Conservation (phyloP, 1,140 invertebrate species). For the Heliconius himera region DNA sequence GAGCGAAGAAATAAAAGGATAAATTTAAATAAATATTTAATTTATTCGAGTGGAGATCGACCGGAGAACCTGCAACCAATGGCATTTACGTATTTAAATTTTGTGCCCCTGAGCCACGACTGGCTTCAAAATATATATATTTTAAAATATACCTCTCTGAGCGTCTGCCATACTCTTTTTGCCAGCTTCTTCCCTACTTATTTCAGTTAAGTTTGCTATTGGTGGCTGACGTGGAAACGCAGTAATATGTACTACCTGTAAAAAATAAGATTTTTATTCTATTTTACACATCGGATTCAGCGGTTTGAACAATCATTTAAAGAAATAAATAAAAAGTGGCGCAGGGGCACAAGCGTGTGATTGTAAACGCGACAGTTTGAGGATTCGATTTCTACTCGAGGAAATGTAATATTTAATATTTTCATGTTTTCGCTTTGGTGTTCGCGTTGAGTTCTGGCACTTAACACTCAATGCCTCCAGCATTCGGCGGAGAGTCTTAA, state of each 20-base stretch:
- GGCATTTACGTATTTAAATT: too few relatives aligned
- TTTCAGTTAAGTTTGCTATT: conserved; percentile 31
- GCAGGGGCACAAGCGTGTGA: neutral
- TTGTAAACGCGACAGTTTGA: neutral
- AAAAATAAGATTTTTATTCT: neutral
- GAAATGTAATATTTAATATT: neutral
- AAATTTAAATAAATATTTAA: too few relatives aligned
- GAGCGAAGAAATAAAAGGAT: too few relatives aligned
- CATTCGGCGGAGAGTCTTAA: too few relatives aligned
- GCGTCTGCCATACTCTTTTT: conserved; percentile 25
- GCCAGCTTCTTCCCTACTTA: conserved; percentile 27
- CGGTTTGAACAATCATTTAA: neutral
- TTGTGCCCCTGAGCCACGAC: too few relatives aligned
- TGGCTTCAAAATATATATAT: too few relatives aligned
- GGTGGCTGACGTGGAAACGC: conserved; percentile 27
- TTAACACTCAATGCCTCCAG: too few relatives aligned
- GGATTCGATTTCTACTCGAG: neutral
- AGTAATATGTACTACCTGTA: conserved; percentile 41
- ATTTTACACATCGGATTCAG: too few relatives aligned
- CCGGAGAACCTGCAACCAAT: too few relatives aligned
- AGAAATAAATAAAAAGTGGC: neutral
- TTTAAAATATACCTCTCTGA: conserved; percentile 20
- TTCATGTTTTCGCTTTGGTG: neutral
- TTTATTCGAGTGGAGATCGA: too few relatives aligned
- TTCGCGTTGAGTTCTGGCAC: neutral